These are phyloP conservation scores for Babylonia areolata DNA, from an alignment of 1,140 invertebrate species.

Conservation along the genomic window DNA sequence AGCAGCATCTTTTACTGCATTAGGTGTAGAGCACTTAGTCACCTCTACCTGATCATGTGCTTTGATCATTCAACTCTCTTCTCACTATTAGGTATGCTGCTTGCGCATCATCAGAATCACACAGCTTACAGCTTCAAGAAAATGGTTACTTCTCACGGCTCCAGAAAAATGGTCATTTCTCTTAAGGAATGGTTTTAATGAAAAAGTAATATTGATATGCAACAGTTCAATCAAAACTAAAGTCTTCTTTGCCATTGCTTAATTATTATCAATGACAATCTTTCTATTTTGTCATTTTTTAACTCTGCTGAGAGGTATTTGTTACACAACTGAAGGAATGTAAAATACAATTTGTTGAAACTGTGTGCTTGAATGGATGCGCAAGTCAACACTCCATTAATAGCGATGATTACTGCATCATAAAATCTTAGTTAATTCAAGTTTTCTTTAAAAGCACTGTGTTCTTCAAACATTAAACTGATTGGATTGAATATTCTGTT, in stretches of 20 bases:
- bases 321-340: no score
- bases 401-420: not conserved
- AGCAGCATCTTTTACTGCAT: conserved; percentile 7
- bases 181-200: not conserved
- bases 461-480: not conserved
- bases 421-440: not conserved
- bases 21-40: not conserved
- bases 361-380: conserved; percentile 1
- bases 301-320: not conserved
- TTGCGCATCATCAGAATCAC: not conserved
- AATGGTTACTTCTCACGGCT: no score
- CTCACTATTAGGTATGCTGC: not conserved
- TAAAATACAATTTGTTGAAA: not conserved
- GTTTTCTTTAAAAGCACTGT: not conserved
- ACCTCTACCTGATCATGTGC: not conserved
- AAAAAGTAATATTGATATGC: not conserved
- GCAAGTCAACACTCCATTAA: not conserved
- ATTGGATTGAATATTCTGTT: not conserved
- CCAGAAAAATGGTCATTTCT: no score
- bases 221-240: not conserved
- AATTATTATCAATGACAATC: not conserved
- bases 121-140: not conserved
- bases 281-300: not conserved
- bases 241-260: not conserved
- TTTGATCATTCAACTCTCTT: not conserved